phyloP scores from a whole-genome alignment of 2,797 vertebrate species.

The Botia almorhae region DNA sequence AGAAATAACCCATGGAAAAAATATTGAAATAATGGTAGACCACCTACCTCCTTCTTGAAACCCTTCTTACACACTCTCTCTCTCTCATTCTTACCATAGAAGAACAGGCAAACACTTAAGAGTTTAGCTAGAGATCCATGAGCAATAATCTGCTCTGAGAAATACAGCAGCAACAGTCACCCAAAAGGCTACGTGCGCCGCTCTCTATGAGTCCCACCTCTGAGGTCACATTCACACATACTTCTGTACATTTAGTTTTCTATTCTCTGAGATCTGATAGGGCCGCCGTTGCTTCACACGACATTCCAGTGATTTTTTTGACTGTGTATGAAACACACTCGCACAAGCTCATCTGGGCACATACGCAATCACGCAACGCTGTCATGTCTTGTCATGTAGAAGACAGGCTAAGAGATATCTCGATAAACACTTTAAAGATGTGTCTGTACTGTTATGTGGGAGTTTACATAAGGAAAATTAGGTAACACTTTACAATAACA shows the following conservation, averaged over 20 bases:
- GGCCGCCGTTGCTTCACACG: constrained; percentile 50
- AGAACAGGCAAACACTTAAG: constrained; percentile 13
- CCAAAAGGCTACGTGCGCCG: not conserved
- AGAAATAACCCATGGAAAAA: constrained; percentile 6
- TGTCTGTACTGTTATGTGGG: not conserved
- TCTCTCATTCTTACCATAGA: not conserved
- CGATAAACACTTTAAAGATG: constrained; percentile 43
- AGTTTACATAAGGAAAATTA: not conserved
- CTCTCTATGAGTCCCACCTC: constrained; percentile 11
- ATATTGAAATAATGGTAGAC: constrained; percentile 2
- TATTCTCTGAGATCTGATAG: constrained; percentile 48
- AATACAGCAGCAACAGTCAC: not conserved
- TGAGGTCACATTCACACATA: constrained; percentile 40
- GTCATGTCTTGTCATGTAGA: constrained; percentile 63
- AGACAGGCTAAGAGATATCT: constrained; percentile 52
- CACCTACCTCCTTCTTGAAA: constrained; percentile 28
- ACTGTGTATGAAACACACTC: constrained; percentile 35
- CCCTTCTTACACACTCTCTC: not conserved
- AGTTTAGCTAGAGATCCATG: not conserved
- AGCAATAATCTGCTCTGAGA: not conserved
- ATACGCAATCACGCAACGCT: constrained; percentile 3
- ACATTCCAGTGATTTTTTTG: constrained; percentile 65
- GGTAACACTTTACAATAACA: not conserved
- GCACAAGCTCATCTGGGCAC: constrained; percentile 32
- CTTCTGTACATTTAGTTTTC: constrained; percentile 31